Base-by-base conservation (phyloP, 2,113 vertebrate species). In the cattle (Bos taurus) region DNA sequence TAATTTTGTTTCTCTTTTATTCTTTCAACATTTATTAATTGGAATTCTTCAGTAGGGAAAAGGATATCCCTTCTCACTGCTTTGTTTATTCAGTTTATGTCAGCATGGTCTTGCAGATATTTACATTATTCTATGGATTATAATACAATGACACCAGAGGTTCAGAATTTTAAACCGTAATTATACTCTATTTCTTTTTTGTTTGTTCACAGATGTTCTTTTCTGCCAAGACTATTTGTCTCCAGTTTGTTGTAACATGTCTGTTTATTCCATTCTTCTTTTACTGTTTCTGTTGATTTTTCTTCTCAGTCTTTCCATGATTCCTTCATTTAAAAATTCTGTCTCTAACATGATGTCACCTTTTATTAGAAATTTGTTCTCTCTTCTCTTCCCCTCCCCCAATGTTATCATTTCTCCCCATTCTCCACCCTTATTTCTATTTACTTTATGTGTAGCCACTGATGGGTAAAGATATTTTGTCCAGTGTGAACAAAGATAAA, bases 401-500 rank as follows among this genome's bases (percentile, higher is more conserved):
- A n/a, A 2, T 64, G 43, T 78, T 62, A 11, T 64, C 78, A 88
- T 74, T 94, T 80, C 67, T 0, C 7, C 6, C 7, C n/a, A 15
- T 11, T 16, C 12, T 3, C 36, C 4, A 5, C 19, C 28, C 62
- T 91, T 84, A 80, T 82, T 83, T 90, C 87, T 84, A 21, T 60
- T 93, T 91, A 74, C 30, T 90, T 64, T 56, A 52, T 78, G 6
- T 86, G 40, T 33, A 56, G 13, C 23, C 7, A 5, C 36, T 89
- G 82, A 90, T 57, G 36, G 81, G 48, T 3, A 95, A 82, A 96
- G 46, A 94, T 56, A 97, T 40, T 88, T 64, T 87, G 9, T 91
- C 43, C 23, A 62, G 57, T 80, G 43, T 93, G 91, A 95, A 60
- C 94, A 88, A 95, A 95, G 96, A 96, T 90, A 97, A 92, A 97